Evolutionary conservation across 2,797 vertebrate genomes (phyloP), one percentile per base, ranked within the genome.

Genomic region (Microctenopoma steveboyesi): DNA sequence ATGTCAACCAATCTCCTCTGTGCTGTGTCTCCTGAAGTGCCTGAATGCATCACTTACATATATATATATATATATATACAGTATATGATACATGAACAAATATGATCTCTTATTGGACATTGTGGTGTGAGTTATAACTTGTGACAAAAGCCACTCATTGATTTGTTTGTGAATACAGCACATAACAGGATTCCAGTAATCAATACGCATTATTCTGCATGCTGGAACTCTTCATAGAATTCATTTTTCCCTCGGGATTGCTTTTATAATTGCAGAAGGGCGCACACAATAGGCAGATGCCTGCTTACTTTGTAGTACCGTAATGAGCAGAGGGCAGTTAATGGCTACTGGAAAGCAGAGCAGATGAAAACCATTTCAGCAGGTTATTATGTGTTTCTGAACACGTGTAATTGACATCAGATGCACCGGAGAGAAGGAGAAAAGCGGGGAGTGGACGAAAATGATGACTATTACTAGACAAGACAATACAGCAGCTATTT

Each of bases 341-440:
- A 73, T 33, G 45, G 55, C 18, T 14, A 16, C 25, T 74, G 47
- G 46, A 62, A 83, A 64, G 56, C 22, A 52, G 2, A 39, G 69
- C 54, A 48, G 43, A 63, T 63, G 25, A 61, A 47, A 39, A 63
- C 43, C 57, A 63, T 74, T 79, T 67, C 58, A 76, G 70, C 37
- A 70, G 35, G 10, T 79, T 55, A 62, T 76, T 78, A 33, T 70
- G 16, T 27, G 2, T 60, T 60, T 53, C 11, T 16, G 54, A 71
- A 56, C 18, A 50, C 5, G 6, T 15, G 43, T 43, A 65, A 72
- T 14, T 57, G 52, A 56, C 35, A 65, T 73, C n/a, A 71, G 18
- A 58, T 47, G 39, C 18, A 48, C 25, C 13, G 28, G 43, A 40
- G 33, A 43, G 18, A 1, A 3, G 47, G 8, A 18, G 22, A 40